Evolutionary conservation across 2,797 vertebrate species (phyloP), one percentile per base, ranked within the genome.

Genomic region (Choloepus didactylus): DNA sequence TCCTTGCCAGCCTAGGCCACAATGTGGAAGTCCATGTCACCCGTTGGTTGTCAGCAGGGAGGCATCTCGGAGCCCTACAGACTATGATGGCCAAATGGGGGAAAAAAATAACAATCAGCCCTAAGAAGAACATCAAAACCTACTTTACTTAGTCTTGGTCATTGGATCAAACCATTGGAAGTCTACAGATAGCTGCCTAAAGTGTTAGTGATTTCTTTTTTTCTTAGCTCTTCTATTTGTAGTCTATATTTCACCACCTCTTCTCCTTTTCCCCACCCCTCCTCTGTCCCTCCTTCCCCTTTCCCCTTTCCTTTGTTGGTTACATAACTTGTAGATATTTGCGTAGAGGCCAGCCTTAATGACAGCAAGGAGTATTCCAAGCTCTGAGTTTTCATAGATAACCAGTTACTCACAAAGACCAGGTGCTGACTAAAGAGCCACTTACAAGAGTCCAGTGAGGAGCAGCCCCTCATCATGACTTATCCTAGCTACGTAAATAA

Each of bases 31-130:
- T 82, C 51, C 10, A 9, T 66, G 16, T 86, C 31, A n/a, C 3
- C 6, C 5, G 1, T 49, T 84, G 60, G n/a, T 31, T 59, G 35
- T 81, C 51, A 59, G 9, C 12, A 2, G 27, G 25, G 82, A 89
- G 41, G 3, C 0, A 41, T 29, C 44, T 6, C 41, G 25, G 0
- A 2, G 0, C 23, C 54, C 23, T 14, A 69, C 0, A 0, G 31
- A 41, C 29, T 66, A 54, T 12, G 73, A 27, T 31, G 79, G 41
- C 0, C 73, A 11, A 46, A 54, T 14, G 35, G 73, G 35, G 27
- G 46, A 59, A 92, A 62, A 51, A 4, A 25, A 6, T 44, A 44
- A 44, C 6, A 44, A 4, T 12, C 5, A 16, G 31, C 31, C 41
- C 2, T 14, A 41, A 49, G 10, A 92, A 35, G 9, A 49, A 4